phyloP scores from a whole-genome alignment of 1,140 invertebrate species.

The Aphaenogaster ashmeadi region DNA sequence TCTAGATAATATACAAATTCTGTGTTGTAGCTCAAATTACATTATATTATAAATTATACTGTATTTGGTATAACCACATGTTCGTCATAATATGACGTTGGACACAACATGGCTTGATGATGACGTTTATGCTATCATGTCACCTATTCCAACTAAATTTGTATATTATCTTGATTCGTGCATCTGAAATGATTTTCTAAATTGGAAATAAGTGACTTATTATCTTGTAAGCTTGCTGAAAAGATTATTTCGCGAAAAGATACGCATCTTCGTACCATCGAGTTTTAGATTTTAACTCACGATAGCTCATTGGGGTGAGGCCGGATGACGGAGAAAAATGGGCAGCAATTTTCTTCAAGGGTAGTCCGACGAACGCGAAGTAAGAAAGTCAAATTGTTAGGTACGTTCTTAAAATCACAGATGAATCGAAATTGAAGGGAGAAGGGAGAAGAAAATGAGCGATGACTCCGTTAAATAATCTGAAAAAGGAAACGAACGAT shows the following conservation, averaged over 20 bases:
- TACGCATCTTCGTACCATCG: constrained; percentile 57
- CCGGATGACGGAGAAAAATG: constrained; percentile 77
- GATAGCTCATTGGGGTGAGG: constrained; percentile 48
- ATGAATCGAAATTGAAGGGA: constrained; percentile 60
- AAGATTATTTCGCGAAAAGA: constrained; percentile 49
- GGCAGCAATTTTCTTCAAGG: constrained; percentile 70
- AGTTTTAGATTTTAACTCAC: constrained; percentile 70
- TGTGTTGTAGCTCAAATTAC: constrained; percentile 55
- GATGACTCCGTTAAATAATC: constrained; percentile 47
- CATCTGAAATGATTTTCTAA: constrained; percentile 60
- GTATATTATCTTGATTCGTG: constrained; percentile 66
- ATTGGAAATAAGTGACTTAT: constrained; percentile 62
- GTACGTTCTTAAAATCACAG: constrained; percentile 69
- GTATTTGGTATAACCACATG: constrained; percentile 66
- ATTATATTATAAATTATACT: constrained; percentile 56
- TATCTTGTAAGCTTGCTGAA: constrained; percentile 26
- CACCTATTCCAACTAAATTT: constrained; percentile 51
- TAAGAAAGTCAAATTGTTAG: constrained; percentile 77
- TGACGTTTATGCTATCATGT: constrained; percentile 63
- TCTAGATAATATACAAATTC: constrained; percentile 56
- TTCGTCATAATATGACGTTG: constrained; percentile 38
- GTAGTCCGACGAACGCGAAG: constrained; percentile 63
- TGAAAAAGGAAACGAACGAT: constrained; percentile 26
- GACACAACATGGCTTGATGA: constrained; percentile 65
- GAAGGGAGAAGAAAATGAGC: constrained; percentile 37